Evolutionary conservation across 2,888 invertebrate genomes (phyloP).

Genomic region (Synergus japonicus): DNA sequence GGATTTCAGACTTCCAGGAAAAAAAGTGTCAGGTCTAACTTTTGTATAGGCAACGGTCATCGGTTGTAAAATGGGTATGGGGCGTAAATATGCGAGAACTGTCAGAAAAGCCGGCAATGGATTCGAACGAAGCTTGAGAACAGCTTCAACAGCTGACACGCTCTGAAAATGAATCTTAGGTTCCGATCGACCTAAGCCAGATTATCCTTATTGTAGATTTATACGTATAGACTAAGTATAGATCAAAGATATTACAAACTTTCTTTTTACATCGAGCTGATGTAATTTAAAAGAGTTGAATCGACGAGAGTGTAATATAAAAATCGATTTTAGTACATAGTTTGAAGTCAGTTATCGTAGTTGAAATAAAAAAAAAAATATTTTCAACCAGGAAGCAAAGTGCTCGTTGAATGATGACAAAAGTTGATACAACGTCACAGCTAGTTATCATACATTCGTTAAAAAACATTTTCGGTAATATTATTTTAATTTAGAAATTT

Average conservation of each 20-base stretch:
- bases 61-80: conserved; percentile 14
- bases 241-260: background rate
- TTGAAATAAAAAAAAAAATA: too few species aligned
- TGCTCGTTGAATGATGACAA: too few species aligned
- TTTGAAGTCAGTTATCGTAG: too few species aligned
- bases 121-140: background rate
- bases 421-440: too few species aligned
- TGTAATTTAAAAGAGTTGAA: background rate
- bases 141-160: conserved; percentile 17
- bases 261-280: background rate
- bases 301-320: background rate
- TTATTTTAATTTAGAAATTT: too few species aligned
- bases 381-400: too few species aligned
- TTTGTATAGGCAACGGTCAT: conserved; percentile 11
- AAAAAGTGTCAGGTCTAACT: conserved; percentile 21
- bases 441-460: too few species aligned
- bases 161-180: conserved; percentile 25
- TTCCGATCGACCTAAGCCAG: conserved; percentile 1
- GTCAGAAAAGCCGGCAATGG: background rate
- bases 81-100: conserved; percentile 20
- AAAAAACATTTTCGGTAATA: too few species aligned
- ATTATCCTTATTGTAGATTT: background rate
- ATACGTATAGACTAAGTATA: background rate
- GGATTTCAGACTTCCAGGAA: conserved; percentile 19
- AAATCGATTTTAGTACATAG: background rate